These are phyloP conservation scores for Gallinago undulata DNA, from an alignment of 2,113 vertebrate species.

Conservation along the genomic window DNA sequence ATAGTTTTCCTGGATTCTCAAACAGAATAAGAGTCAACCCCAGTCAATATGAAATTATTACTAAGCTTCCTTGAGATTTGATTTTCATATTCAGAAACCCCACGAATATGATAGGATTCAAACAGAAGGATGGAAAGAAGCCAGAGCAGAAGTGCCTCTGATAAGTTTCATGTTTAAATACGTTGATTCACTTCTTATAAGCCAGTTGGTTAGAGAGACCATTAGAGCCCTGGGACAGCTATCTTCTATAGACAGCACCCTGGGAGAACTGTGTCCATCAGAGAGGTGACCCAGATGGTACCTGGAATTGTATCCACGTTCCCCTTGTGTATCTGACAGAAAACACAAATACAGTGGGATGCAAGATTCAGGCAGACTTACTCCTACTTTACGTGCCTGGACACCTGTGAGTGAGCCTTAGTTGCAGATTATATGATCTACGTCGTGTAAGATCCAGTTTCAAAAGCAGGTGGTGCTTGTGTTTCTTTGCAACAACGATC, in stretches of 20 bases:
- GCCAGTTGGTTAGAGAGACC: background rate
- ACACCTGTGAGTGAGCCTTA: background rate
- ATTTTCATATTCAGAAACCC: background rate
- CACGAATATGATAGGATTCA: background rate
- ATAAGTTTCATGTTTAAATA: background rate
- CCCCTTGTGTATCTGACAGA: background rate
- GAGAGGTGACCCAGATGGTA: background rate
- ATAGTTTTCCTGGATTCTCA: background rate
- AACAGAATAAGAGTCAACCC: background rate
- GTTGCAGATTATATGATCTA: background rate
- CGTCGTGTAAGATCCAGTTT: fast-evolving
- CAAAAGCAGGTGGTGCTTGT: background rate
- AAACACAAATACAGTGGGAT: background rate
- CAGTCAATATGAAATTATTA: background rate
- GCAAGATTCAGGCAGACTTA: background rate
- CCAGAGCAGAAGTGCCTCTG: background rate
- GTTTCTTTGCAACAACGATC: background rate
- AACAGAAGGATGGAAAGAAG: background rate
- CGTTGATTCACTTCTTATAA: background rate
- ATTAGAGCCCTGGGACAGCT: background rate
- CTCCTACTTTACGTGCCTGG: background rate
- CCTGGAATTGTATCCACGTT: no score
- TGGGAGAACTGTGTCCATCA: background rate
- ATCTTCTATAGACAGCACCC: background rate
- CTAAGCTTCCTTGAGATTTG: background rate